Evolutionary conservation across 2,113 vertebrate genomes (phyloP).

Genomic region (Semicossyphus pulcher): DNA sequence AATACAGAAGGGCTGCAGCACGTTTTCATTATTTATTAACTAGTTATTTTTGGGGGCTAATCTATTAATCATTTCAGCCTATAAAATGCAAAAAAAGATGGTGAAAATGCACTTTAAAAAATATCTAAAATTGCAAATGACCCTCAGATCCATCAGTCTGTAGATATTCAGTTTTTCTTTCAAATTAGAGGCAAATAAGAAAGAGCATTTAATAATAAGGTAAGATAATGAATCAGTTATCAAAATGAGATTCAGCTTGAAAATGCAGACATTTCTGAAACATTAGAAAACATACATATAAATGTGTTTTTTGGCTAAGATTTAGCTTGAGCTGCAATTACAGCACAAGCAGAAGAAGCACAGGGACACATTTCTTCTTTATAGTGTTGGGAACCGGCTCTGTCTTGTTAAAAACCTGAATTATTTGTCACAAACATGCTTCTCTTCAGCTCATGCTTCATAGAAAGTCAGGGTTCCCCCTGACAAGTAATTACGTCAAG

Average conservation of each 20-base stretch:
- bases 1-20: not conserved
- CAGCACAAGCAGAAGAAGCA: constrained; percentile 4
- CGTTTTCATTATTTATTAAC: not conserved
- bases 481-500: constrained; percentile 81
- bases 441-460: constrained; percentile 53
- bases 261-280: not conserved
- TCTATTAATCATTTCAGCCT: not conserved
- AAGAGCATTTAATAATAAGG: too few species aligned
- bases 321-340: constrained; percentile 12
- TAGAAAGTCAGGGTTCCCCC: constrained; percentile 62
- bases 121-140: not conserved
- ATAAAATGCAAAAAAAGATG: not conserved
- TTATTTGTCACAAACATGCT: constrained; percentile 69
- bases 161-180: too few species aligned
- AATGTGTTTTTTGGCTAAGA: not conserved
- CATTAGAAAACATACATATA: too few species aligned
- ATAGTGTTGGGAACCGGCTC: constrained; percentile 33
- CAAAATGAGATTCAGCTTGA: not conserved
- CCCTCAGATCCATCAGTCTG: too few species aligned
- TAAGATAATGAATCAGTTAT: too few species aligned
- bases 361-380: constrained; percentile 31
- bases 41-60: not conserved
- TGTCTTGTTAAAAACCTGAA: constrained; percentile 64
- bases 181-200: too few species aligned
- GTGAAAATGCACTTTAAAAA: not conserved